A percentile compares a stretch with the other conserved stretches of the same genome.
Conservation (phyloP, 2,797 vertebrate genomes). For the Gephyroberyx darwinii region DNA sequence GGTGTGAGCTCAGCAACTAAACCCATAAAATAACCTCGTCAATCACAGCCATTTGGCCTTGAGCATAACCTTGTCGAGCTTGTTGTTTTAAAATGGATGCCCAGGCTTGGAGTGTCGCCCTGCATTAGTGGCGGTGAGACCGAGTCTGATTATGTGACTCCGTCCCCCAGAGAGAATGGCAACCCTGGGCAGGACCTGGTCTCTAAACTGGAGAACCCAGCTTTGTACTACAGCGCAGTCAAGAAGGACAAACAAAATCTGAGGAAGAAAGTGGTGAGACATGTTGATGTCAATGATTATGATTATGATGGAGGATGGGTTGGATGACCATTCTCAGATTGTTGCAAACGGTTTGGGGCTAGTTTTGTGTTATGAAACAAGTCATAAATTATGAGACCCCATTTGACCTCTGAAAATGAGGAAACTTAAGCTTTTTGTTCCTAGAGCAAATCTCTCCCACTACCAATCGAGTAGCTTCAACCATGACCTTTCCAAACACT, state of each 20-base stretch:
- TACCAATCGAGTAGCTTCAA: conserved; percentile 61
- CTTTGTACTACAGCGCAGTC: conserved; percentile 89
- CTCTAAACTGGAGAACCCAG: conserved; percentile 87
- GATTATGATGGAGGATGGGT: conserved; percentile 63
- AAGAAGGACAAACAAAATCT: conserved; percentile 90
- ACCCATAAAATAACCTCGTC: conserved; percentile 77
- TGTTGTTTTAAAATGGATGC: conserved; percentile 85
- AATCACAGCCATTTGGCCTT: conserved; percentile 71
- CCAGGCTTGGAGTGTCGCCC: conserved; percentile 84
- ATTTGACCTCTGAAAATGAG: conserved; percentile 57
- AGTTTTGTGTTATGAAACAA: conserved; percentile 53
- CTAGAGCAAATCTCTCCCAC: conserved; percentile 57
- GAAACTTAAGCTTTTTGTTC: conserved; percentile 10
- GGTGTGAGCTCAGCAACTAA: conserved; percentile 73
- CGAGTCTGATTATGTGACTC: conserved; percentile 85
- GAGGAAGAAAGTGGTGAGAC: conserved; percentile 91
- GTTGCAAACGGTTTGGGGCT: conserved; percentile 56
- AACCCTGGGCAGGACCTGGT: conserved; percentile 91
- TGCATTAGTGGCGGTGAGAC: conserved; percentile 77
- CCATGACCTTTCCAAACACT: conserved; percentile 75
- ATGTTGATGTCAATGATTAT: conserved; percentile 72
- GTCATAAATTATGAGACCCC: conserved; percentile 50
- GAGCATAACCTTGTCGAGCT: conserved; percentile 72
- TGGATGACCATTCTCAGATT: conserved; percentile 68
- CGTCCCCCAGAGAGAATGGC: conserved; percentile 89